Percentiles rank a stretch among this genome's conserved stretches.
phyloP scores from a whole-genome alignment of 2,888 invertebrate species.

The Gryllus longicercus region DNA sequence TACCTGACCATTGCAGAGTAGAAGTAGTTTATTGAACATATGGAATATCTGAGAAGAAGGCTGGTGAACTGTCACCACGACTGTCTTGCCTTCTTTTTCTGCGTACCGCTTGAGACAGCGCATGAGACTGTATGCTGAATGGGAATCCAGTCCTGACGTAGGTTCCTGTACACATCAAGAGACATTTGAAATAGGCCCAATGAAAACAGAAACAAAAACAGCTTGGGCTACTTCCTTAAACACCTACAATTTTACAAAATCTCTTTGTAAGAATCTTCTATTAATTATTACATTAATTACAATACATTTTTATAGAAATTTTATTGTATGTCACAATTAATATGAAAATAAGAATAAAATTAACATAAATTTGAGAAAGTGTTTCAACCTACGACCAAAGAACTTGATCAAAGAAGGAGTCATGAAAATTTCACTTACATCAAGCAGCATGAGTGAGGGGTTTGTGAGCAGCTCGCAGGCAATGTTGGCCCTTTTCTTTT shows the following conservation, averaged over 20 bases:
- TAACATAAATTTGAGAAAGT: neutral
- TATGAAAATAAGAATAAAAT: neutral
- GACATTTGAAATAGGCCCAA: too few relatives aligned
- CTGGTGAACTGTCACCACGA: conserved; percentile 77
- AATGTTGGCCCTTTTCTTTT: conserved; percentile 78
- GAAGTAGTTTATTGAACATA: conserved; percentile 71
- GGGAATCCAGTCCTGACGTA: conserved; percentile 77
- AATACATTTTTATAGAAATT: too few relatives aligned
- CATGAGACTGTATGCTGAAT: conserved; percentile 72
- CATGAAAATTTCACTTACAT: conserved; percentile 56
- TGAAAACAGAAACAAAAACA: too few relatives aligned
- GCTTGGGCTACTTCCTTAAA: too few relatives aligned
- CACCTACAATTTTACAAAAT: too few relatives aligned
- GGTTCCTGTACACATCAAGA: conserved; percentile 60
- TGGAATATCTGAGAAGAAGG: conserved; percentile 82
- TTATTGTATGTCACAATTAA: neutral
- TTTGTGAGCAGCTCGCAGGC: conserved; percentile 78
- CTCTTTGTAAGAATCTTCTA: too few relatives aligned
- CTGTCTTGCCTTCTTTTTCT: conserved; percentile 70
- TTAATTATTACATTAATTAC: too few relatives aligned
- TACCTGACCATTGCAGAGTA: conserved; percentile 63
- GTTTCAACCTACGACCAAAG: neutral
- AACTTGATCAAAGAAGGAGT: too few relatives aligned
- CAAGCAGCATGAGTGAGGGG: conserved; percentile 72
- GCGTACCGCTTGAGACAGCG: conserved; percentile 70